Conservation (phyloP, 2,797 vertebrate genomes). For the Huso huso region DNA sequence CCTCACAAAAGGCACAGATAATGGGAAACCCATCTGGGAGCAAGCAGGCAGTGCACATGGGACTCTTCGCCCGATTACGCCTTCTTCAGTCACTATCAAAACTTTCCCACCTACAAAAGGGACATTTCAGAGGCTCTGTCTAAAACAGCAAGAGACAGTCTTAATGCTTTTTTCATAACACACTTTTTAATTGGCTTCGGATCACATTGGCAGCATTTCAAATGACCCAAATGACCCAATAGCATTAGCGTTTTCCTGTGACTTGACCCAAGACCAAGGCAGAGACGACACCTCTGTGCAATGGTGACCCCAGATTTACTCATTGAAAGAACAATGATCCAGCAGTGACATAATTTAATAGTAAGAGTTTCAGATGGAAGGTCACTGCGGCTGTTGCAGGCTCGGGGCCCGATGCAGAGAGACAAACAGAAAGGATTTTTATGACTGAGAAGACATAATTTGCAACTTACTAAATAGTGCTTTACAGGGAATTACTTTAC, state of each 20-base stretch:
- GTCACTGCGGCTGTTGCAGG: too few relatives aligned
- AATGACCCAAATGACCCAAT: background rate
- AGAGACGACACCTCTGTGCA: background rate
- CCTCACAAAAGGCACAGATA: background rate
- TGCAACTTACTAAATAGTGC: too few relatives aligned
- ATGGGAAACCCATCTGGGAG: background rate
- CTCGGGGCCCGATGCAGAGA: too few relatives aligned
- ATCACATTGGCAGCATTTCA: background rate
- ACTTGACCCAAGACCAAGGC: background rate
- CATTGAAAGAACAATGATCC: too few relatives aligned
- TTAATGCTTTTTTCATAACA: constrained; percentile 7
- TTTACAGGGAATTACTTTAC: too few relatives aligned
- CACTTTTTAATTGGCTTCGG: background rate
- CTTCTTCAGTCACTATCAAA: background rate
- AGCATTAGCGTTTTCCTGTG: background rate
- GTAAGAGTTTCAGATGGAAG: too few relatives aligned
- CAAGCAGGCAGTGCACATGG: background rate
- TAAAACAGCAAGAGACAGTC: background rate
- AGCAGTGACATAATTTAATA: too few relatives aligned
- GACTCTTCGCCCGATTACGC: background rate
- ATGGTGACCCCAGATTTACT: too few relatives aligned
- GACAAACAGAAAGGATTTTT: too few relatives aligned
- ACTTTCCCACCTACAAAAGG: background rate
- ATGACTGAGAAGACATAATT: too few relatives aligned
- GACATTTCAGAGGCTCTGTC: background rate